These are phyloP conservation scores for Gadus chalcogrammus DNA, from an alignment of 2,113 vertebrate species.

Conservation along the genomic window DNA sequence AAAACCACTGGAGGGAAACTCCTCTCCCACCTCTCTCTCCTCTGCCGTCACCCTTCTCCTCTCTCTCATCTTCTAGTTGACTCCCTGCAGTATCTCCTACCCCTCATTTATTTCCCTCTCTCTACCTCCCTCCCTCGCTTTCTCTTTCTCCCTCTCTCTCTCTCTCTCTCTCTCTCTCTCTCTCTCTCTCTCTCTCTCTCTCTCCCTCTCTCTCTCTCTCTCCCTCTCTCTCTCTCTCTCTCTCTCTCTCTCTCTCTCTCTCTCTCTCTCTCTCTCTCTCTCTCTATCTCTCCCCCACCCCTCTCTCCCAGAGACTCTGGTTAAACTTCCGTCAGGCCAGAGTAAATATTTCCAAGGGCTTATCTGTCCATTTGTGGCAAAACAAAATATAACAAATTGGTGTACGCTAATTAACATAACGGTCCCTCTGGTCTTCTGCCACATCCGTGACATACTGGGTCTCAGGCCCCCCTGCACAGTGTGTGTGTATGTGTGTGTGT, in stretches of 20 bases:
- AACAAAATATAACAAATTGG: slow-evolving; percentile 29
- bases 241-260: neutral
- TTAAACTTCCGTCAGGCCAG: slow-evolving; percentile 55
- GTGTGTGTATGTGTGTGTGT: no score
- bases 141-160: neutral
- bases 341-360: slow-evolving; percentile 73
- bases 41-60: neutral
- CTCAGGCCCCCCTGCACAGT: no score
- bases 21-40: slow-evolving; percentile 7
- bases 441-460: no score
- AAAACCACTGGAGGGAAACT: slow-evolving; percentile 69
- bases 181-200: neutral
- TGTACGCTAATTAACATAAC: slow-evolving; percentile 53
- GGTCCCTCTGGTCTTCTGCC: neutral
- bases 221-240: slow-evolving; percentile 26
- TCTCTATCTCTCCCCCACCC: slow-evolving; percentile 22
- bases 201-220: neutral
- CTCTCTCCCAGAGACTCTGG: slow-evolving; percentile 11
- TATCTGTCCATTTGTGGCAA: slow-evolving; percentile 54
- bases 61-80: slow-evolving; percentile 44
- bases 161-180: slow-evolving; percentile 28
- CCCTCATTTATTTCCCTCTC: slow-evolving; percentile 36
- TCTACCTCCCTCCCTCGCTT: no score
- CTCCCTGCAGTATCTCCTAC: slow-evolving; percentile 41
- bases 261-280: slow-evolving; percentile 2